phyloP scores from a whole-genome alignment of 1,140 invertebrate species.

The Listronotus bonariensis region DNA sequence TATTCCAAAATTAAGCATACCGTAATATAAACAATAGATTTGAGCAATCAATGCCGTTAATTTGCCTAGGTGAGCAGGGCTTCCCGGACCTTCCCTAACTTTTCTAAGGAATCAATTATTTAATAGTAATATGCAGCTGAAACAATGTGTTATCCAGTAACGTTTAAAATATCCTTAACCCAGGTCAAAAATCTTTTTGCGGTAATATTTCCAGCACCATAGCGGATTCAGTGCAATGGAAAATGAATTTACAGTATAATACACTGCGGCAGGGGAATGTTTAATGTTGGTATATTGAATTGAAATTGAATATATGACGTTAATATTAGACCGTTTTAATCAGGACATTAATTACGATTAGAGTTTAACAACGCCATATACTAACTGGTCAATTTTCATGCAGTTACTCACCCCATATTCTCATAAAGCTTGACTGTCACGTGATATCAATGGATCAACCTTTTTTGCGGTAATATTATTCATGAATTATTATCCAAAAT shows the following conservation, averaged over 20 bases:
- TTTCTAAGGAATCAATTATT: no score
- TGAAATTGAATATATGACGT: slow-evolving; percentile 28
- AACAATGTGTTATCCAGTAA: no score
- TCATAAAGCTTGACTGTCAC: slow-evolving; percentile 7
- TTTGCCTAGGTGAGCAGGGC: no score
- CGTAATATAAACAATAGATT: no score
- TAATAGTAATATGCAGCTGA: no score
- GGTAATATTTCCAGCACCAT: background rate
- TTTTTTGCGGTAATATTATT: no score
- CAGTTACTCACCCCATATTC: slow-evolving; percentile 4
- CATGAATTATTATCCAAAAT: no score
- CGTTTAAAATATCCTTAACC: no score
- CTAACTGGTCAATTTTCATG: slow-evolving; percentile 27
- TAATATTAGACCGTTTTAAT: slow-evolving; percentile 26
- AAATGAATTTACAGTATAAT: slow-evolving; percentile 7
- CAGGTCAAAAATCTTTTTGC: no score
- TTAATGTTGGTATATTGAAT: slow-evolving; percentile 21
- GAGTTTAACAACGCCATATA: slow-evolving; percentile 15
- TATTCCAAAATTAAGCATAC: no score
- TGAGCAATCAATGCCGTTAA: no score
- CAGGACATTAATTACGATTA: slow-evolving; percentile 23
- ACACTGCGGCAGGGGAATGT: slow-evolving; percentile 9
- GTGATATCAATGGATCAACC: background rate
- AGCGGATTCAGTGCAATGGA: background rate
- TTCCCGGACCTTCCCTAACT: no score